Percentiles rank a stretch among this genome's conserved stretches.
Conservation (phyloP, 2,888 invertebrate species). For the Caenorhabditis sp. region DNA sequence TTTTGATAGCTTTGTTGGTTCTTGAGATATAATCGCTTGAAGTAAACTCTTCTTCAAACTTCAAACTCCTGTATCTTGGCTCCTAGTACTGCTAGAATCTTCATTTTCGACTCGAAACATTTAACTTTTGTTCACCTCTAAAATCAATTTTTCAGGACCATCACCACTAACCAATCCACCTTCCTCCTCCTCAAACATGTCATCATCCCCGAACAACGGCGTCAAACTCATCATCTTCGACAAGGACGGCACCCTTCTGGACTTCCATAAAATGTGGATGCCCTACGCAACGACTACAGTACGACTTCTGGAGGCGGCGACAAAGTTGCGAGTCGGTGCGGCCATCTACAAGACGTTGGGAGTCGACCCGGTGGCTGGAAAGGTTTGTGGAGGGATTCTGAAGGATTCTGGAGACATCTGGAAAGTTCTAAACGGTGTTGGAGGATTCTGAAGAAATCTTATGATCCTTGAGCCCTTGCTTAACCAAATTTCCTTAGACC, state of each 20-base stretch:
- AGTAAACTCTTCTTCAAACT: too few species aligned
- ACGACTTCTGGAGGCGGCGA: conserved; percentile 81
- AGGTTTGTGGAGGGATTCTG: conserved; percentile 58
- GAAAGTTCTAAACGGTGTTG: not conserved
- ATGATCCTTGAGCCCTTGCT: not conserved
- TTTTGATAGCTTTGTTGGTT: too few species aligned
- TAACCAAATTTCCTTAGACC: conserved; percentile 5
- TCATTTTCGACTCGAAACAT: too few species aligned
- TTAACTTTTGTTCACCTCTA: too few species aligned
- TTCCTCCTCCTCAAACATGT: conserved; percentile 7
- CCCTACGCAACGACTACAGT: conserved; percentile 84
- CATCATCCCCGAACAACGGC: conserved; percentile 49
- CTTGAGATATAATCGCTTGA: too few species aligned
- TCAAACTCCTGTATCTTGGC: too few species aligned
- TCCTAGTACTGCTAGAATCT: too few species aligned
- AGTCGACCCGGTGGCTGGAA: conserved; percentile 82
- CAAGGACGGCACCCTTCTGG: conserved; percentile 85
- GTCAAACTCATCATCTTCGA: conserved; percentile 84
- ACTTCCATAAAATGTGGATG: conserved; percentile 85
- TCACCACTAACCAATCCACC: too few species aligned
- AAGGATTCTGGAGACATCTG: not conserved
- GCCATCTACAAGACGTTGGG: conserved; percentile 84
- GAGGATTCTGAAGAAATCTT: too few species aligned
- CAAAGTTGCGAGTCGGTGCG: conserved; percentile 83
- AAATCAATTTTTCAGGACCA: too few species aligned